phyloP scores from a whole-genome alignment of 2,888 invertebrate species.

The Peribatodes rhomboidaria region DNA sequence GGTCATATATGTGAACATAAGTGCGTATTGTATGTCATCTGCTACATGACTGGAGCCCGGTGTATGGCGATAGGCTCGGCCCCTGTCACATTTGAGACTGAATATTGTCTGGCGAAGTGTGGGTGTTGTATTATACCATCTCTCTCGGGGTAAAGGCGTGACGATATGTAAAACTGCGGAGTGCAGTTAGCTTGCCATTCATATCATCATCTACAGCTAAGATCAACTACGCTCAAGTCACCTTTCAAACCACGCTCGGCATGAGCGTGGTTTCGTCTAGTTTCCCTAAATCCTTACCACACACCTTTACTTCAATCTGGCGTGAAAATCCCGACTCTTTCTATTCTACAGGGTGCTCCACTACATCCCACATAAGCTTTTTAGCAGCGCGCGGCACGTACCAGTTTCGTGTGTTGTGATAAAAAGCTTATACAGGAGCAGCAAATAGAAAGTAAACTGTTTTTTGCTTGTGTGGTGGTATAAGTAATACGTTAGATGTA shows the following conservation, averaged over 20 bases:
- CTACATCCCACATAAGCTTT: constrained; percentile 61
- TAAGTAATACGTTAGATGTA: neutral
- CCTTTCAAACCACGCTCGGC: neutral
- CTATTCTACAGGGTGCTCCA: constrained; percentile 59
- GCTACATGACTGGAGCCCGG: no score
- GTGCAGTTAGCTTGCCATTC: no score
- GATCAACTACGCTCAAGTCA: neutral
- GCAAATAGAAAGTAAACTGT: constrained; percentile 43
- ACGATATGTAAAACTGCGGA: no score
- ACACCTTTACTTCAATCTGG: constrained; percentile 62
- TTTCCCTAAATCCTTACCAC: constrained; percentile 24
- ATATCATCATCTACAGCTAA: neutral
- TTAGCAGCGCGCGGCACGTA: constrained; percentile 60
- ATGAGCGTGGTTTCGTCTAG: constrained; percentile 38
- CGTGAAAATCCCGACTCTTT: constrained; percentile 65
- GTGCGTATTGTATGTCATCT: no score
- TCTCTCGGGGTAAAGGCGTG: no score
- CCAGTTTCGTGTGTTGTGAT: constrained; percentile 51
- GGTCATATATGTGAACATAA: no score
- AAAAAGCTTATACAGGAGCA: constrained; percentile 48
- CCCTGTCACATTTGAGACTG: no score
- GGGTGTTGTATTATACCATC: no score
- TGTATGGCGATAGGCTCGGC: no score
- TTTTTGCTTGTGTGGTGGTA: constrained; percentile 9
- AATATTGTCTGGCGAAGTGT: no score